Percentiles rank a stretch among this genome's conserved stretches.
phyloP scores from a whole-genome alignment of 2,888 invertebrate genomes.

The Calliopum simillimum region DNA sequence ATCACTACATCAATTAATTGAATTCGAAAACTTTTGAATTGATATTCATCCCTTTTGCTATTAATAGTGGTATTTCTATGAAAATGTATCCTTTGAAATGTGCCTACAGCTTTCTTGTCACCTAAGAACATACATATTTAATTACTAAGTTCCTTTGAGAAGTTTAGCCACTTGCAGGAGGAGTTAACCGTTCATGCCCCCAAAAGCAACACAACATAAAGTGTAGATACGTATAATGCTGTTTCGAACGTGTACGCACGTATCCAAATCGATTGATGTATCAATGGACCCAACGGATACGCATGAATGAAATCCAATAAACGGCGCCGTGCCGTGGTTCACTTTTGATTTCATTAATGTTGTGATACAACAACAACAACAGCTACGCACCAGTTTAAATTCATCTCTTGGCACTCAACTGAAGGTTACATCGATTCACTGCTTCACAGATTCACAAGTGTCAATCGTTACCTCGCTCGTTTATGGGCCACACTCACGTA shows the following conservation, averaged over 20 bases:
- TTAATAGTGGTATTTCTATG: no score
- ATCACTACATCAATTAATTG: no score
- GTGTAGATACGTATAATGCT: no score
- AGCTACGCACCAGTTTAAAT: constrained; percentile 55
- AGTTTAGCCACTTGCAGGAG: no score
- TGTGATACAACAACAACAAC: constrained; percentile 23
- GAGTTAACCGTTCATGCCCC: no score
- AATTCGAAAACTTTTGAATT: no score
- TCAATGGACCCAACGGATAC: constrained; percentile 23
- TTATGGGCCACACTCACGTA: constrained; percentile 10
- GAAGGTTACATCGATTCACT: constrained; percentile 50
- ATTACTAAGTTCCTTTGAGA: no score
- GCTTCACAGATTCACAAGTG: constrained; percentile 18
- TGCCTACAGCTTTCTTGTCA: no score
- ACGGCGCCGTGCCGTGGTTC: constrained; percentile 50
- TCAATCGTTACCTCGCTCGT: constrained; percentile 12
- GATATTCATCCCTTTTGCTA: no score
- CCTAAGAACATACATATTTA: no score
- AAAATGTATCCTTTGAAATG: no score
- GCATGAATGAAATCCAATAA: constrained; percentile 50
- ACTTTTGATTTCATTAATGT: constrained; percentile 54
- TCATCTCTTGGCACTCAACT: constrained; percentile 50
- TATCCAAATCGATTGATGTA: neutral
- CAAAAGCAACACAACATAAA: no score
- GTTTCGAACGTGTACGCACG: neutral